phyloP scores from a whole-genome alignment of 2,113 vertebrate species.

The Natator depressus region DNA sequence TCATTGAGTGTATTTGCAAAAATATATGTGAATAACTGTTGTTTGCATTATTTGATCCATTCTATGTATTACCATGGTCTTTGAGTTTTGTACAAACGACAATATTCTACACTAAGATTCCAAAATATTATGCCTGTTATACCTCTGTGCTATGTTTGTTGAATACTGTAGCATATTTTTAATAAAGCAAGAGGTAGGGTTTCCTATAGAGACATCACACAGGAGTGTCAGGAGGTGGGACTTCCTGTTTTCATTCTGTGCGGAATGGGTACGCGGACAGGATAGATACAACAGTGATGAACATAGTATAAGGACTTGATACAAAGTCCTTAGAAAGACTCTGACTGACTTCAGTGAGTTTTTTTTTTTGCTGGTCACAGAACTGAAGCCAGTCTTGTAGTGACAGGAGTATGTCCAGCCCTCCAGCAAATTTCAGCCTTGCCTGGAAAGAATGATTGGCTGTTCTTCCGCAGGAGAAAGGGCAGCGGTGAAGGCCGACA shows the following conservation, averaged over 20 bases:
- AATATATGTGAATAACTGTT: neutral
- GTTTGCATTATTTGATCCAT: neutral
- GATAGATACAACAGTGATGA: neutral
- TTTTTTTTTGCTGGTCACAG: too few species aligned
- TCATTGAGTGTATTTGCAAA: neutral
- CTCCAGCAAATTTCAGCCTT: neutral
- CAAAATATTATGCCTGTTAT: neutral
- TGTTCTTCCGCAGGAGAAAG: neutral
- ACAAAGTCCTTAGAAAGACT: neutral
- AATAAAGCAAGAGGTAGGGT: neutral
- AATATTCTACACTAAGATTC: neutral
- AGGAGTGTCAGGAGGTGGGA: neutral
- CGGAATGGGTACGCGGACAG: neutral
- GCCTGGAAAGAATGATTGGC: neutral
- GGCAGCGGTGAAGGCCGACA: neutral
- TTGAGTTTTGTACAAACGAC: neutral
- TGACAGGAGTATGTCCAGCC: neutral
- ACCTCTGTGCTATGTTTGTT: neutral
- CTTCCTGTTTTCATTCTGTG: neutral
- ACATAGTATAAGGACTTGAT: neutral
- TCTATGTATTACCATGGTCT: neutral
- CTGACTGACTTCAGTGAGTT: neutral
- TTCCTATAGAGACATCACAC: neutral
- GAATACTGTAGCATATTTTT: neutral
- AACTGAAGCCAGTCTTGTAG: neutral